Evolutionary conservation across 2,797 vertebrate genomes (phyloP), one percentile per base, ranked within the genome.

Genomic region (Australoheros facetus): DNA sequence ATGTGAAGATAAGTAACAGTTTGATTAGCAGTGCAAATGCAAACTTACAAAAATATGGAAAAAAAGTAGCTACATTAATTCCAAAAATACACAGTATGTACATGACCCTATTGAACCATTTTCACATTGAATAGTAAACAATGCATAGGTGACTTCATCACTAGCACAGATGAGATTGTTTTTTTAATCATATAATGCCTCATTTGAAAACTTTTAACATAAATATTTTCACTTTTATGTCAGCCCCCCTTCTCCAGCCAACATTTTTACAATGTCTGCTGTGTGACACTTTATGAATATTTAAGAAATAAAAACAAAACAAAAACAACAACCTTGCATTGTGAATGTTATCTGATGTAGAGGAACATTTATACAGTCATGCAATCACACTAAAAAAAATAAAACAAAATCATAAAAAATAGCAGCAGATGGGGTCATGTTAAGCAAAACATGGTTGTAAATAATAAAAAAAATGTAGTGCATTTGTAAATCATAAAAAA

Each of bases 141-240:
- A 89, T 94, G 92, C 94, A 94, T 94, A 95, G 94, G 88, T 91
- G 93, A 95, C 89, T 58, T 91, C 88, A 89, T 91, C 91, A 93
- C 93, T 83, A 94, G 88, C 88, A 91, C 89, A 80, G 72, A 94
- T 92, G 88, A 90, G 80, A 87, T 81, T 84, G 77, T 82, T 77
- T 87, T 80, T 37, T 37, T 37, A 37, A 81, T 90, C 80, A 69
- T 83, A 90, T 88, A 87, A 90, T 84, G 91, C 85, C 83, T 86
- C 88, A 91, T 78, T 90, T 82, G 80, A 93, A 95, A 94, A 94
- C 93, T 91, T 91, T 84, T 34, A 8, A 88, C 87, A 90, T 87
- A 87, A 78, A 92, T 90, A 92, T 91, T 86, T 91, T 78, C 66
- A 89, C 75, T 89, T 85, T 76, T 82, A 77, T 71, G 81, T 78